Evolutionary conservation across 2,797 vertebrate species (phyloP).

Genomic region (Mormyrops attenuatus): DNA sequence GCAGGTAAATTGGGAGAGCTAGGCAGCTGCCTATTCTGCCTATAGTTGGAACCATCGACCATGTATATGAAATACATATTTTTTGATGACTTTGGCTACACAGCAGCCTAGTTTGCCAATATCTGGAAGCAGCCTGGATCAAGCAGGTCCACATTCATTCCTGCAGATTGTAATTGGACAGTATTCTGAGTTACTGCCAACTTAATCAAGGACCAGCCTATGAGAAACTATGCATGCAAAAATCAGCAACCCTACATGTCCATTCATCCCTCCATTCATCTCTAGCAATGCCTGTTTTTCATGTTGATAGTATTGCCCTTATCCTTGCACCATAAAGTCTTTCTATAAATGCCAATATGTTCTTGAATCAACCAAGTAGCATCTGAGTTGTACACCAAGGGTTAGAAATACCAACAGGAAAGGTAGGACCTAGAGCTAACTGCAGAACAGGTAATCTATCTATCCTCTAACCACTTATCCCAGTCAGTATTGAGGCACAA

Average conservation of each 20-base stretch:
- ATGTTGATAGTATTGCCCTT: background rate
- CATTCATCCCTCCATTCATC: background rate
- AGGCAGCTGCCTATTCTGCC: background rate
- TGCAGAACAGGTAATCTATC: background rate
- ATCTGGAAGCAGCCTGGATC: too few relatives aligned
- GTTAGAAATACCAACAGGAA: background rate
- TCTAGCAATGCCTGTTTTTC: background rate
- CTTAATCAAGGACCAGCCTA: background rate
- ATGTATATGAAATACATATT: background rate
- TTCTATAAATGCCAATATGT: background rate
- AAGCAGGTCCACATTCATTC: background rate
- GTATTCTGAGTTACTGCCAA: background rate
- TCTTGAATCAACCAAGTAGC: background rate
- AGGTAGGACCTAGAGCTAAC: background rate
- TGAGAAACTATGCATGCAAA: background rate
- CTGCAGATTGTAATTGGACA: background rate
- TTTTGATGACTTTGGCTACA: too few relatives aligned
- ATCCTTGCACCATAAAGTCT: background rate
- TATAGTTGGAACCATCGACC: background rate
- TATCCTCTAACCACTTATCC: background rate
- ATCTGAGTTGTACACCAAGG: background rate
- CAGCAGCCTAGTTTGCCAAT: background rate
- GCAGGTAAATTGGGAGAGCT: background rate
- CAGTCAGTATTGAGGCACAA: background rate
- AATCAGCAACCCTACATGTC: background rate